phyloP scores from a whole-genome alignment of 2,797 vertebrate species.

The Iguana delicatissima region DNA sequence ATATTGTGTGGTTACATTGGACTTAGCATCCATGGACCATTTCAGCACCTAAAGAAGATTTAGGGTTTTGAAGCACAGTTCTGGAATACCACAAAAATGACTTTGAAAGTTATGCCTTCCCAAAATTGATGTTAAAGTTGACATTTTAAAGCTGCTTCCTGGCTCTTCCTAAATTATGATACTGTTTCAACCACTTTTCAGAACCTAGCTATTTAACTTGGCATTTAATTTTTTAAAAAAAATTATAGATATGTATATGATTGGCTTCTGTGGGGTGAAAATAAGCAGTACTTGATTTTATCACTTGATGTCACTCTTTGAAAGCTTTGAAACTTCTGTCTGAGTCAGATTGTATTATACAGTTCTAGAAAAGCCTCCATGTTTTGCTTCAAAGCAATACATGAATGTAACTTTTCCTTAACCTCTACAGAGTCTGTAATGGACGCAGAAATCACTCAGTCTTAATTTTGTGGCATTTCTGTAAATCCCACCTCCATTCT shows the following conservation, averaged over 20 bases:
- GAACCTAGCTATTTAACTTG: background rate
- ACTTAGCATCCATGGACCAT: background rate
- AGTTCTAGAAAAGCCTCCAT: background rate
- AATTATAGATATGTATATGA: background rate
- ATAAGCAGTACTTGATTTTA: background rate
- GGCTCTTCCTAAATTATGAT: background rate
- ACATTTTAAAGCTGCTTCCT: background rate
- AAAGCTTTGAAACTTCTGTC: conserved; percentile 16
- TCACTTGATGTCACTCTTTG: conserved; percentile 62
- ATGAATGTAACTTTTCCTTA: background rate
- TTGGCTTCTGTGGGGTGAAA: background rate
- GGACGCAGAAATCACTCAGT: background rate
- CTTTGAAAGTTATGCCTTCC: background rate
- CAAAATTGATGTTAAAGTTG: background rate
- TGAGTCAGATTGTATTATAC: background rate
- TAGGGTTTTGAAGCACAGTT: background rate
- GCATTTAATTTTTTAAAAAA: background rate
- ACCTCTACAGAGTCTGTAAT: background rate
- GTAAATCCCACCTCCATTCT: no score
- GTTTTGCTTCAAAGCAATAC: background rate
- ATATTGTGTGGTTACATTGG: background rate
- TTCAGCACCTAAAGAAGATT: background rate
- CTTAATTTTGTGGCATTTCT: no score
- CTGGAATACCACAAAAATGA: background rate
- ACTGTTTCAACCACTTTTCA: background rate